Evolutionary conservation across 1,140 invertebrate genomes (phyloP), one percentile per base, ranked within the genome.

Genomic region (Psix sp.): DNA sequence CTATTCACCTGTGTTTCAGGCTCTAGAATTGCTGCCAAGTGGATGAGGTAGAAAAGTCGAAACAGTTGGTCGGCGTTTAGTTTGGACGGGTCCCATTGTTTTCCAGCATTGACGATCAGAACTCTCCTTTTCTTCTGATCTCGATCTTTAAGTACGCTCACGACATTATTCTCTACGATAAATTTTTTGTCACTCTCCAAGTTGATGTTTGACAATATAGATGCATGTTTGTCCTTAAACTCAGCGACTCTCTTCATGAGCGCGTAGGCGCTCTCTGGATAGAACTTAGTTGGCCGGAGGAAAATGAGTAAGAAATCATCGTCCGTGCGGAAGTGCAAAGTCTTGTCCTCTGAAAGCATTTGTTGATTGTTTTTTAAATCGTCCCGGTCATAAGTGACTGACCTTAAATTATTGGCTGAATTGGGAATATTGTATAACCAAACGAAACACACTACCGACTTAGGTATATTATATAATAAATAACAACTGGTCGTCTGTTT

Each of bases 221-320:
- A 68, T 0, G 89, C 89, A 74, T 95, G 88, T 60, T 93, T 93
- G 4, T 90, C 88, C 77, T 91, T 93, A 78, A 95, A 95, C 20
- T 91, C 90, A 1, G 93, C 92, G 10, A 91, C 87, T 72, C 92
- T 89, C 78, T 90, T 91, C 92, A 95, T 93, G 89, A 94, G 84
- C 72, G 90, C 90, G 26, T 91, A 84, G 0, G 93, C 93, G 83
- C 93, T 94, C 62, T 94, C 88, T 0, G 93, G 90, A 78, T 94
- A 95, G 82, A 90, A 95, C 82, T 95, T 94, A 80, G 92, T 93
- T 20, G 93, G 92, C 26, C 94, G 88, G 10, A 95, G 84, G 77
- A 94, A 94, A 17, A 93, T 92, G 14, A 90, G 87, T 0, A 95
- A 86, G 17, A 93, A 90, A 1, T 93, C 92, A 71, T 94, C 93